phyloP scores from a whole-genome alignment of 2,797 vertebrate genomes.

The Hemibagrus guttatus region DNA sequence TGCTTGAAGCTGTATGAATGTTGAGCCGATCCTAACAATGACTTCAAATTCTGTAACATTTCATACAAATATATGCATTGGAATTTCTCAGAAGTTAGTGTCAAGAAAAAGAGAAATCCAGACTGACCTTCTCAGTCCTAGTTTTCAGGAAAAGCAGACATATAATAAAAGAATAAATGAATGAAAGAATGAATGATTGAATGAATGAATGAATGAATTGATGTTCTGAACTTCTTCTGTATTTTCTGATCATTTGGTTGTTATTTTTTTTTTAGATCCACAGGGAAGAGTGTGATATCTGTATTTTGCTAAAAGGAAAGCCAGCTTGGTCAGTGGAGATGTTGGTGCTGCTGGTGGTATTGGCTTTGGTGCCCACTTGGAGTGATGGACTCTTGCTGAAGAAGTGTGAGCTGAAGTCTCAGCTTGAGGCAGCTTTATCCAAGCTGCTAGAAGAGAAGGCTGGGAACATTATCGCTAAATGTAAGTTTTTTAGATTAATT shows the following conservation, averaged over 20 bases:
- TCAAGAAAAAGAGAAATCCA: neutral
- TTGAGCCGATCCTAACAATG: neutral
- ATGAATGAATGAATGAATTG: no score
- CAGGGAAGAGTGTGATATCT: neutral
- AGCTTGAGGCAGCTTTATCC: neutral
- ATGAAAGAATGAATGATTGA: neutral
- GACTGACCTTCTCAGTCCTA: neutral
- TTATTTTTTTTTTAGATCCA: neutral
- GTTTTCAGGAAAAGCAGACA: neutral
- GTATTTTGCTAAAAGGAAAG: neutral
- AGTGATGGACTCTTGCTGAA: constrained; percentile 48
- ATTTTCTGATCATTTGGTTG: no score
- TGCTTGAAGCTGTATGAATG: neutral
- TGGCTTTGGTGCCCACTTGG: constrained; percentile 40
- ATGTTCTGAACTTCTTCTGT: neutral
- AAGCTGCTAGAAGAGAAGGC: neutral
- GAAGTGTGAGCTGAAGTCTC: constrained; percentile 59
- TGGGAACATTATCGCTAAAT: neutral
- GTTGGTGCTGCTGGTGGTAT: constrained; percentile 52
- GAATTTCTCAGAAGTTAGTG: neutral
- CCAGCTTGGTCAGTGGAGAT: constrained; percentile 22
- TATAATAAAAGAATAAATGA: neutral
- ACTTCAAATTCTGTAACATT: neutral
- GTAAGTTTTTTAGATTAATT: constrained; percentile 47
- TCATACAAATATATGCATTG: neutral